Evolutionary conservation across 2,888 invertebrate genomes (phyloP), one percentile per base, ranked within the genome.

Genomic region (Desoria tigrina): DNA sequence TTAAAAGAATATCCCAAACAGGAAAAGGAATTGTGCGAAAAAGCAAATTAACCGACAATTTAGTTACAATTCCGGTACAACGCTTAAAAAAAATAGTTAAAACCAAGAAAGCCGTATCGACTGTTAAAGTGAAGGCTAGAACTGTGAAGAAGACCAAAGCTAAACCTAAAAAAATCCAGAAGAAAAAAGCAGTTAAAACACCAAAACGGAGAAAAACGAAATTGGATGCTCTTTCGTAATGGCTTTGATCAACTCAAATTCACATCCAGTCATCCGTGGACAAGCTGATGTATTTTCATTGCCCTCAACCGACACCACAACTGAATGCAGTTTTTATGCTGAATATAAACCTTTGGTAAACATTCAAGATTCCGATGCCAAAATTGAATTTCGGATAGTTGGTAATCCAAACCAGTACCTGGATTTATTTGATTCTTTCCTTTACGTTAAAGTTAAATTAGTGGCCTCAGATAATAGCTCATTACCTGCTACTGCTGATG

Each of bases 311-410:
- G 69, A 71, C 27, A 71, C 71, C 14, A 61, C 69, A 14, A 27
- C 56, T 7, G 73, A 73, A n/a, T 54, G 27, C n/a, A 63, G 57
- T 7, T 53, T 71, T 37, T 71, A 67, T 49, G 60, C 56, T 16
- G 73, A 69, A 63, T 69, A 69, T 27, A 71, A 73, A 62, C 73
- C 73, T 11, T 2, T 65, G n/a, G 69, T 69, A 0, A 71, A 69
- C 42, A 66, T 71, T 16, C 42, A 63, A 27, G 68, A 71, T 23
- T 58, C 42, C 1, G 49, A 63, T 50, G 51, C 64, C 3, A 70
- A 68, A 59, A 7, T 73, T 14, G 73, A 73, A 42, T 73, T 73
- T 50, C 11, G 66, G 21, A 45, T 71, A 2, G 42, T 61, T 18
- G 62, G 60, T 28, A 63, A 58, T 26, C 21, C 61, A 3, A 65